Base-by-base conservation (phyloP, 2,888 invertebrate genomes). In the Melanophora roralis region DNA sequence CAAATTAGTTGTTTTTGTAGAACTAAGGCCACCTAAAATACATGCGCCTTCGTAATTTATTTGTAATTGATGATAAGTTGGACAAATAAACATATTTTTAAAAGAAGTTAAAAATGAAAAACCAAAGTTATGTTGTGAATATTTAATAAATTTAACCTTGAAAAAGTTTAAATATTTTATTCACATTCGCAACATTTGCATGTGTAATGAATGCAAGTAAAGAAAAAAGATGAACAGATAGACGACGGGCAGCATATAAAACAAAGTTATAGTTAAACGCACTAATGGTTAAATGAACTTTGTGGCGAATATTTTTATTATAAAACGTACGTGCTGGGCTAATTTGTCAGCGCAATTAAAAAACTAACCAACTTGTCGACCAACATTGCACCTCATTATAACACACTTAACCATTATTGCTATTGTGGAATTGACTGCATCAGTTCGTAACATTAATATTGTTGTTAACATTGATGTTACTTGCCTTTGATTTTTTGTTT, bases 131-230 rank as follows among this genome's bases (percentile, higher is more conserved):
- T 5, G 1, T 12, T 40, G 6, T 38, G n/a, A 62, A 40, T 40
- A 69, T 38, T 32, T 21, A 62, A 57, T 27, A 62, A 47, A 62
- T 62, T 47, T 80, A 80, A 80, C 80, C 80, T 80, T 80, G 80
- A 80, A 80, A 80, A 80, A 76, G 76, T 76, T 80, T 67, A 45
- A 45, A 45, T 60, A 32, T 32, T 45, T 45, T 51, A 64, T 49
- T 55, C 21, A 19, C 32, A 34, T 62, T 45, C 38, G 49, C 60
- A 62, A 64, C 69, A 64, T 76, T 76, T 69, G 69, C 76, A 69
- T 64, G 55, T 57, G 60, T 51, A 43, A 57, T 69, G 76, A 62
- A 68, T 49, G 47, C 49, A 64, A 34, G 38, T 1, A 12, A 16
- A 5, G 59, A n/a, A 59, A 53, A 67, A 38, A 43, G 23, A 34